Conservation (phyloP, 1,140 invertebrate species). For the Charaxes varanes region DNA sequence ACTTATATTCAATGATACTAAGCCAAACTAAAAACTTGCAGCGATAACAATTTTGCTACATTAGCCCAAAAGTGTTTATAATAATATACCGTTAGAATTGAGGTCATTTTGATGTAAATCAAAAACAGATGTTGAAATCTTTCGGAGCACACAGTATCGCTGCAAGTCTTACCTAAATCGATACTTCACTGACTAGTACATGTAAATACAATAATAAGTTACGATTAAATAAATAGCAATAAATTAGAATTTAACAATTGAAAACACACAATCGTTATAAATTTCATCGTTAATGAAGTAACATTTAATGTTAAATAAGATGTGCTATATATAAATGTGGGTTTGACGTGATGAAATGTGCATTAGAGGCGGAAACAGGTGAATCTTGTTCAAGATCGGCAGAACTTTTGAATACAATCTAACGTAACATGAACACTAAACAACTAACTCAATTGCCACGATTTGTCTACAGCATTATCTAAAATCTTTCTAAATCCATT, state of each 20-base stretch:
- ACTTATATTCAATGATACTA: not conserved
- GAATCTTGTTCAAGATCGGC: constrained; percentile 43
- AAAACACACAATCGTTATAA: constrained; percentile 24
- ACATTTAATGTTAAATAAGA: constrained; percentile 30
- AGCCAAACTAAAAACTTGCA: not conserved
- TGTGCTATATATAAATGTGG: constrained; percentile 36
- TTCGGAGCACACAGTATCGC: constrained; percentile 6
- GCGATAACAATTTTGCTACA: constrained; percentile 1
- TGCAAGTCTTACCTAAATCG: constrained; percentile 43
- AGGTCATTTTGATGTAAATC: too few relatives aligned
- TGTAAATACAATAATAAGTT: constrained; percentile 60
- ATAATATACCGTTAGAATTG: too few relatives aligned
- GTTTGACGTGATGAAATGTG: constrained; percentile 41
- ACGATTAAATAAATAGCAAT: constrained; percentile 49
- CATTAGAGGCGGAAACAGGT: constrained; percentile 51
- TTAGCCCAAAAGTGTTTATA: too few relatives aligned
- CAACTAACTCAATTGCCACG: constrained; percentile 63
- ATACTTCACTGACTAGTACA: constrained; percentile 64
- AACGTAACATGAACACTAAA: constrained; percentile 72
- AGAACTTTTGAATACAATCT: constrained; percentile 59
- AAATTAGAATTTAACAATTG: constrained; percentile 42
- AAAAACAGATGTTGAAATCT: too few relatives aligned
- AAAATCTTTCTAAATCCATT: constrained; percentile 1
- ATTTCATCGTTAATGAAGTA: constrained; percentile 24
- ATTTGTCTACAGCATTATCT: constrained; percentile 24